Evolutionary conservation across 53 echinoderm and acorn worm species (phyloP).

Genomic region (Echinarachnius parma): DNA sequence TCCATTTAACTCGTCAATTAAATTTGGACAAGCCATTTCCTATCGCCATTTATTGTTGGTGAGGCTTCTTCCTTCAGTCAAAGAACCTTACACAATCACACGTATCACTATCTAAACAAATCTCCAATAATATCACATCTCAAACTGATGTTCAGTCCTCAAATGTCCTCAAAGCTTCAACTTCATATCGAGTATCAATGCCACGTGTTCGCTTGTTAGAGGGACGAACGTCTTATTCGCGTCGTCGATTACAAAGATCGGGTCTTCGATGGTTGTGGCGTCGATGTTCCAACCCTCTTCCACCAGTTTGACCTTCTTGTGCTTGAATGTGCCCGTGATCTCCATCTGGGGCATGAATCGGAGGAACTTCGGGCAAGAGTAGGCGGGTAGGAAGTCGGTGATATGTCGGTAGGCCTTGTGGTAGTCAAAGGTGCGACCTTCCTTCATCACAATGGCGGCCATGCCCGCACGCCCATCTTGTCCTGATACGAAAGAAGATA

Average conservation of each 20-base stretch:
- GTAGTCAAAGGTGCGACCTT: slow-evolving; percentile 31
- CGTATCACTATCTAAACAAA: no score
- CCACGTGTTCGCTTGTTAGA: slow-evolving; percentile 13
- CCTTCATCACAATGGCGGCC: slow-evolving; percentile 57
- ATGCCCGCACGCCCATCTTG: slow-evolving; percentile 73
- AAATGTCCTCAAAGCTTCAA: slow-evolving; percentile 42
- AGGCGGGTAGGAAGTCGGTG: slow-evolving; percentile 51
- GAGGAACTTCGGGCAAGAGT: slow-evolving; percentile 74
- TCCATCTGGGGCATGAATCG: slow-evolving; percentile 60
- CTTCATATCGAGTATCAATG: slow-evolving; percentile 30
- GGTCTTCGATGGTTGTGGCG: slow-evolving; percentile 38
- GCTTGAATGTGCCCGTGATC: slow-evolving; percentile 72
- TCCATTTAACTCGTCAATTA: no score
- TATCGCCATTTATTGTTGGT: no score
- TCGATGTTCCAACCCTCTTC: slow-evolving; percentile 64
- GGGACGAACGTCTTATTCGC: slow-evolving; percentile 44
- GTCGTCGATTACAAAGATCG: slow-evolving; percentile 53
- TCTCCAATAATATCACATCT: no score
- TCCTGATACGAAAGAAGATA: no score
- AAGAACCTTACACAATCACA: no score
- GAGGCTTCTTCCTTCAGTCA: no score
- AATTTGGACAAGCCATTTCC: no score
- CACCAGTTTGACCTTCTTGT: slow-evolving; percentile 63
- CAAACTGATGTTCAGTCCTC: no score
- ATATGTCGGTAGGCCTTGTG: slow-evolving; percentile 51